A percentile compares a stretch with the other conserved stretches of the same genome.
Conservation (phyloP, 2,888 invertebrate genomes). For the Ormyrus thymus region DNA sequence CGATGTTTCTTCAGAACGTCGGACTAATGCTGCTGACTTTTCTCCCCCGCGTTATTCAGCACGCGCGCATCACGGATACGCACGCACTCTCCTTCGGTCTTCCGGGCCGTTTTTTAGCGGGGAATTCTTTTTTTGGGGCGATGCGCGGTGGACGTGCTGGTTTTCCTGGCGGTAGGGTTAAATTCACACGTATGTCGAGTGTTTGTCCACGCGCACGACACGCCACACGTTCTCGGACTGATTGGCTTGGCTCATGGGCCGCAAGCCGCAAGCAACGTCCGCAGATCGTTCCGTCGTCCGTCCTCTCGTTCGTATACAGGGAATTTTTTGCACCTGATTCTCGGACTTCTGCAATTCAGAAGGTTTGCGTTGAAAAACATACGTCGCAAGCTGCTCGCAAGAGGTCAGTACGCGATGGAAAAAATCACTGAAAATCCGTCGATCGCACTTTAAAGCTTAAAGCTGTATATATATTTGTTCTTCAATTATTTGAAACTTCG, state of each 20-base stretch:
- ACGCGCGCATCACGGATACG: not conserved
- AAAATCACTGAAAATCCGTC: slow-evolving; percentile 6
- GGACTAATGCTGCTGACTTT: too few species aligned
- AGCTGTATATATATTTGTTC: too few species aligned
- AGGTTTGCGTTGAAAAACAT: not conserved
- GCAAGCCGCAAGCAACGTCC: not conserved
- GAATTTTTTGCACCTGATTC: not conserved
- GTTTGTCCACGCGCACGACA: slow-evolving; percentile 34
- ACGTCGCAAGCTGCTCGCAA: not conserved
- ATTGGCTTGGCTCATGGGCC: not conserved
- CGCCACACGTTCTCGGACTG: not conserved
- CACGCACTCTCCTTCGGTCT: slow-evolving; percentile 2
- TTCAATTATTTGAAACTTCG: too few species aligned
- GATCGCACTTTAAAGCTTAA: too few species aligned
- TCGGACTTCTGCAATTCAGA: not conserved
- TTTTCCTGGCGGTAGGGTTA: not conserved
- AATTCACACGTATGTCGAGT: slow-evolving; percentile 1
- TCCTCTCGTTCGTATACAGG: too few species aligned
- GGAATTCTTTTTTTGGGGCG: not conserved
- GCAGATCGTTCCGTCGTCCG: too few species aligned
- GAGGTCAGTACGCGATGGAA: slow-evolving; percentile 41
- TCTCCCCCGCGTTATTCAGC: not conserved
- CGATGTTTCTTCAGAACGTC: too few species aligned
- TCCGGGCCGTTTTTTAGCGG: not conserved
- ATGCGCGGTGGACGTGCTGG: not conserved